A percentile compares a stretch with the other conserved stretches of the same genome.
These are phyloP conservation scores for Drosophila bunnanda DNA, from an alignment of 2,888 invertebrate species.

Conservation along the genomic window DNA sequence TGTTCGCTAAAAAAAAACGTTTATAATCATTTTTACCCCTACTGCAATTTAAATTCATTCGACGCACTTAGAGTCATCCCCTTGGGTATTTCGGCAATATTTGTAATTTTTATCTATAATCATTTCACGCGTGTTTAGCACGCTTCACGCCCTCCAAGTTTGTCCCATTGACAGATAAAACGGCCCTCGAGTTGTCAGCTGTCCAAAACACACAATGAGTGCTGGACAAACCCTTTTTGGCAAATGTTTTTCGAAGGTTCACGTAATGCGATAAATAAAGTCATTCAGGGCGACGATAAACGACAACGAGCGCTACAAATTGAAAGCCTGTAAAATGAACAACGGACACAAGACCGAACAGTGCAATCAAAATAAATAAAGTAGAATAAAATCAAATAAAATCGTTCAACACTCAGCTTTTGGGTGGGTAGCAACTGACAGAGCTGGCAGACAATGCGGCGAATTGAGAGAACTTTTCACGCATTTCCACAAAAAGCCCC, in stretches of 20 bases:
- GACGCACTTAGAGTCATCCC: constrained; percentile 27
- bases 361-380: constrained; percentile 69
- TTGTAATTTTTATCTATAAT: constrained; percentile 54
- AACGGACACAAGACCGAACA: constrained; percentile 49
- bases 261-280: constrained; percentile 68
- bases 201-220: constrained; percentile 19
- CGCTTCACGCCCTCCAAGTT: constrained; percentile 28
- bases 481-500: constrained; percentile 38
- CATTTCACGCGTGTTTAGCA: constrained; percentile 56
- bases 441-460: constrained; percentile 68
- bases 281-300: constrained; percentile 48
- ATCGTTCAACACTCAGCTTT: constrained; percentile 66
- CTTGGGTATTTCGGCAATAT: constrained; percentile 27
- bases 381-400: constrained; percentile 59
- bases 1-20: background rate
- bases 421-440: constrained; percentile 34
- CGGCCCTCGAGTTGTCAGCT: constrained; percentile 45
- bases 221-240: constrained; percentile 36
- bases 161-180: constrained; percentile 44
- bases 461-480: constrained; percentile 61
- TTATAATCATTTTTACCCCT: background rate
- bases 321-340: constrained; percentile 65
- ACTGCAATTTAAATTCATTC: constrained; percentile 32
- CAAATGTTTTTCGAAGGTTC: constrained; percentile 40
- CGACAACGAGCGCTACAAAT: constrained; percentile 55